Base-by-base conservation (phyloP, 2,888 invertebrate genomes). In the Drosophila robusta region DNA sequence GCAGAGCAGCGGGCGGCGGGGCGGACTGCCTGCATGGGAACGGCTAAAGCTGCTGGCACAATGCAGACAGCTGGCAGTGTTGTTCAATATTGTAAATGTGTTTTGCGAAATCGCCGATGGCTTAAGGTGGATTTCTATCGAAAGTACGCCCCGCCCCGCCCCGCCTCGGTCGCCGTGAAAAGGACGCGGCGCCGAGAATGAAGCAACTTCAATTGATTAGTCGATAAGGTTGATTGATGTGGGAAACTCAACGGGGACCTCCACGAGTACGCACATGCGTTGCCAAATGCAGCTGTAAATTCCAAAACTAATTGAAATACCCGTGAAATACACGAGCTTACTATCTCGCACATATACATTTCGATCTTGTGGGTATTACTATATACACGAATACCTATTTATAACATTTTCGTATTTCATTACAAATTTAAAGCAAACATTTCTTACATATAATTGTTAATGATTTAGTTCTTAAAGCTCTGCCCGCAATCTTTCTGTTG, bases 31-130 rank as follows among this genome's bases (percentile, higher is more conserved):
- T 54, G 67, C 87, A 67, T 82, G 81, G 70, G 87, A 82, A 78
- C 52, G 63, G 62, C 75, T 62, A 82, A 81, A 81, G 82, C 82
- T 78, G 75, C 56, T 71, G 52, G 51, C 80, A 77, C 72, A 77
- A 79, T 79, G 72, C 84, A 69, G 70, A 74, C 81, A 81, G 78
- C 87, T 87, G 81, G 80, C 77, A 77, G 87, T 73, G 78, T 75
- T 80, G 83, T 79, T 82, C 86, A 67, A 78, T 67, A 81, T 78
- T 68, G 67, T 69, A 62, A 67, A 75, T 75, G 75, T 75, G 66
- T 62, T 75, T 75, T 66, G 79, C 63, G 42, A 70, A 80, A 58
- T 62, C 67, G 69, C 74, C 78, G 83, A 57, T 69, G 78, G 78
- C 85, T 81, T 87, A 84, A 80, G 77, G 62, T 77, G 68, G 66